Evolutionary conservation across 1,140 invertebrate species (phyloP).

Genomic region (Leptinotarsa texana): DNA sequence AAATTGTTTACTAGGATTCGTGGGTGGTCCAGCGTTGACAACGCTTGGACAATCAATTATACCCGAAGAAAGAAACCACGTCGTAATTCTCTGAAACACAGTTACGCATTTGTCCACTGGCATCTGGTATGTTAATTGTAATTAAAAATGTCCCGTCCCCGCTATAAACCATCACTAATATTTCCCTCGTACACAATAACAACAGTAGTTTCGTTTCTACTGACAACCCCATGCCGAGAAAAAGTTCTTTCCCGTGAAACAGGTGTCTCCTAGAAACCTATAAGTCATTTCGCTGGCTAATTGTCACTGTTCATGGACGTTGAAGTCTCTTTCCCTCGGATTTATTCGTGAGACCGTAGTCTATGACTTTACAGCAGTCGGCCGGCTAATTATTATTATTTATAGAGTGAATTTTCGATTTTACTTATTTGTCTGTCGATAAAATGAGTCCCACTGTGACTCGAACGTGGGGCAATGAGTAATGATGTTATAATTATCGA

Average conservation of each 20-base stretch:
- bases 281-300: conserved; percentile 3
- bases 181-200: conserved; percentile 2
- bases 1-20: not conserved
- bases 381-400: not conserved
- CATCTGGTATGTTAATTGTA: conserved; percentile 6
- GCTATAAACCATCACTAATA: not conserved
- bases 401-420: not conserved
- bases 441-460: not conserved
- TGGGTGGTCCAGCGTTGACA: not conserved
- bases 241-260: not conserved
- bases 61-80: not conserved
- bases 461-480: not conserved
- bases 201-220: conserved; percentile 3
- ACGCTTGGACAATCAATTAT: not conserved
- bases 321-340: not conserved
- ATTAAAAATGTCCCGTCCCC: conserved; percentile 4
- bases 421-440: not conserved
- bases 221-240: not conserved
- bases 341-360: not conserved
- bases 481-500: too few relatives aligned
- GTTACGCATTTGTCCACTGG: not conserved
- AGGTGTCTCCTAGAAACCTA: not conserved
- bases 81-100: not conserved
- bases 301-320: not conserved
- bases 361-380: not conserved